Base-by-base conservation (phyloP, 2,797 vertebrate species). In the Lutjanus campechanus region DNA sequence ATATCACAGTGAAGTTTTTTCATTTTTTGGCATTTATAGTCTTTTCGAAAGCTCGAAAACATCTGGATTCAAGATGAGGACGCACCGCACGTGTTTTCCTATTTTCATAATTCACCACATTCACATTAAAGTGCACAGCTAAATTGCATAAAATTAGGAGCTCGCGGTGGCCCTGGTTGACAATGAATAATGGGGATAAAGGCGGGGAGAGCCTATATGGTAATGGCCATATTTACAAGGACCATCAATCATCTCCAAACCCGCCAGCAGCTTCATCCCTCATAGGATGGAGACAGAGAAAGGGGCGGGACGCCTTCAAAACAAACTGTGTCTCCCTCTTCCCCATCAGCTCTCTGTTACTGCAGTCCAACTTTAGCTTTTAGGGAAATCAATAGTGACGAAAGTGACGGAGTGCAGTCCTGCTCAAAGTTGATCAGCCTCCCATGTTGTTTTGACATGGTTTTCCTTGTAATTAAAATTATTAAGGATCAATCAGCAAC, bases 221-320 rank as follows among this genome's bases (percentile, higher is more conserved):
- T 94, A 94, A 94, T 94, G 83, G 83, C 80, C 86, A 89, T 89
- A 91, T 94, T 94, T 90, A 94, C 92, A 88, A 82, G 87, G 83
- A 80, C 83, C 78, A 94, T 96, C 92, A 92, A 94, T 96, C 94
- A 95, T 90, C 77, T 88, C 80, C 82, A 76, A 88, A 80, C 76
- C 25, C 73, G 10, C 87, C 85, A 60, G 84, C 63, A 77, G 67
- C 82, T 81, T 85, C 84, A 88, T 91, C 61, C 76, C 88, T 93
- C 88, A 92, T 89, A 90, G 91, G 91, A 72, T 5, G 50, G 68
- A 53, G 67, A 47, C 64, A 71, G 53, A 89, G 55, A 83, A 81
- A 68, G 67, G 88, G 88, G 86, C 51, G 88, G 86, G 84, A 81
- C 41, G 0, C 53, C 47, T 75, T 84, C 70, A 65, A 88, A 94